These are phyloP conservation scores for Pegea sp. DNA, from an alignment of 23 tunicate genomes.

Conservation along the genomic window DNA sequence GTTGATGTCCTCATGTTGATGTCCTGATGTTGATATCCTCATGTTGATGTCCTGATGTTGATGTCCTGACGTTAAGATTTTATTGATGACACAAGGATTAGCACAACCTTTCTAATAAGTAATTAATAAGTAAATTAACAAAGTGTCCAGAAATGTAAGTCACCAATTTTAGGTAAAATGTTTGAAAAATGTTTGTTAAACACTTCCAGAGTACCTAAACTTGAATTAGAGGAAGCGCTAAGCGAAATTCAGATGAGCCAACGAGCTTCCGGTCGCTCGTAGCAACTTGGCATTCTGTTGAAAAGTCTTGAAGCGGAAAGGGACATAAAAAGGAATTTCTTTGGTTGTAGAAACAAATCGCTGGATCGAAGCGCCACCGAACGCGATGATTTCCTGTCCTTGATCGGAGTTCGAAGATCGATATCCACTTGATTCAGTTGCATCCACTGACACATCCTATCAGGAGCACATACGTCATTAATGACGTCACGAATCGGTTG, in stretches of 20 bases:
- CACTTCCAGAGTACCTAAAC: constrained; percentile 26
- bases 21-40: no score
- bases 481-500: no score
- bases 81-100: constrained; percentile 6
- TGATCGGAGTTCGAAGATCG: constrained; percentile 4
- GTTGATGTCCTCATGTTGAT: constrained; percentile 11
- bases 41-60: no score
- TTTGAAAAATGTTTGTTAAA: no score
- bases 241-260: constrained; percentile 6
- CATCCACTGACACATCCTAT: no score
- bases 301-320: constrained; percentile 14
- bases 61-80: constrained; percentile 24
- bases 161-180: no score
- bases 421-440: no score
- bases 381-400: constrained; percentile 9
- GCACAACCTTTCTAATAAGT: constrained; percentile 13
- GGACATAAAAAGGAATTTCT: constrained; percentile 20
- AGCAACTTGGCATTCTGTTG: constrained; percentile 26
- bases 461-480: no score
- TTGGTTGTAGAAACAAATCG: no score
- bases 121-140: no score
- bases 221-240: constrained; percentile 11
- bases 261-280: constrained; percentile 10
- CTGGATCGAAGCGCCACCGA: constrained; percentile 12
- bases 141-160: no score